Evolutionary conservation across 2,113 vertebrate genomes (phyloP), one percentile per base, ranked within the genome.

Genomic region (Nothoprocta perdicaria): DNA sequence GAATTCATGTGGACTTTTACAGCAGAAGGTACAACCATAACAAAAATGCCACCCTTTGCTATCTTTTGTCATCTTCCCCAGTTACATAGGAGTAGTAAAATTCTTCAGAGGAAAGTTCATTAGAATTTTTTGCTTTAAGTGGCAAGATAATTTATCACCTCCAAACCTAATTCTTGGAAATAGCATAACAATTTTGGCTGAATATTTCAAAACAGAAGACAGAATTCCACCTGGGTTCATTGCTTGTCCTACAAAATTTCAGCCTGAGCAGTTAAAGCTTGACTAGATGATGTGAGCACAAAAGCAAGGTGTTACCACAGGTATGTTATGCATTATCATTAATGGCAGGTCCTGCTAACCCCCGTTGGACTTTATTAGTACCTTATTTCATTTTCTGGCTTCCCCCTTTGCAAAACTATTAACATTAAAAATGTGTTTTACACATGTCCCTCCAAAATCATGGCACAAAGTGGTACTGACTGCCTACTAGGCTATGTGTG

Each of bases 401-500:
- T 73, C 71, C 41, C 48, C 58, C 62, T 80, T 41, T 66, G 63
- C 71, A 74, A 80, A 69, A 18, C 74, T 74, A 18, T 61, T 58
- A 66, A 50, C 52, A 60, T 76, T 88, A 60, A 67, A 85, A 80
- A 38, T 10, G 58, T 23, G 31, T 67, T 87, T 92, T 63, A 31
- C 84, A 92, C 31, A 62, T 81, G 90, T 41, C 86, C n/a, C 69
- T 92, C 88, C 80, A 60, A 60, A 55, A n/a, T 40, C 55, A 12
- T 12, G 82, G 89, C 92, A 91, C 43, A 0, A 1, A 94, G 73
- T 46, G 69, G 68, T 73, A 62, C 91, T 94, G 94, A 90, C 90
- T 76, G 78, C 61, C 77, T 88, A 87, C 95, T 90, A 92, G 72
- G 45, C 94, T 67, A 29, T 73, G 90, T 62, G 80, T 79, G 93